Percentiles rank a stretch among this genome's conserved stretches.
Evolutionary conservation across 2,113 vertebrate genomes (phyloP).

Genomic region (Psilopsiagon aurifrons): DNA sequence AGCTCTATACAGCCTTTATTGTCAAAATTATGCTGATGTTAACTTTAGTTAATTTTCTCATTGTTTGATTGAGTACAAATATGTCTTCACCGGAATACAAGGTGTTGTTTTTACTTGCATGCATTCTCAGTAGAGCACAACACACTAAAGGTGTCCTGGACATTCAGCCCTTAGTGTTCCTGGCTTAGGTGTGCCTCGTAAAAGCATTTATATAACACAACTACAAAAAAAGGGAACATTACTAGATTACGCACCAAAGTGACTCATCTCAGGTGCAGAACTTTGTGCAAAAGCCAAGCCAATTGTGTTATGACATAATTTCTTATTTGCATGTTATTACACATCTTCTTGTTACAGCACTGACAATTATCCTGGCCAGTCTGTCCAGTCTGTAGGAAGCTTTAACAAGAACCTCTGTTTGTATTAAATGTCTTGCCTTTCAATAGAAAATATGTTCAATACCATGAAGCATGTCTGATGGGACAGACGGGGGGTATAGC

Average conservation of each 20-base stretch:
- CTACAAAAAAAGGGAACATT: not conserved
- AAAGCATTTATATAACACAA: not conserved
- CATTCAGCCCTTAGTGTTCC: not conserved
- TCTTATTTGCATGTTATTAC: conserved; percentile 29
- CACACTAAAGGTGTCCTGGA: not conserved
- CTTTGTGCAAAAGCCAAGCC: not conserved
- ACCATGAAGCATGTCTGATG: not conserved
- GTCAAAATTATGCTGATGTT: not conserved
- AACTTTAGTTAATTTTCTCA: not conserved
- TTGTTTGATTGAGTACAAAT: conserved; percentile 2
- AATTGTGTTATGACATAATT: conserved; percentile 31
- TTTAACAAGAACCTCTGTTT: not conserved
- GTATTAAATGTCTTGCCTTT: not conserved
- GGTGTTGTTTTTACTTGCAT: not conserved
- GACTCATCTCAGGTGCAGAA: conserved; percentile 54
- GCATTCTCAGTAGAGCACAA: not conserved
- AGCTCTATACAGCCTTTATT: not conserved
- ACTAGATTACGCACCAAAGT: conserved; percentile 26
- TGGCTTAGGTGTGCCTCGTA: not conserved
- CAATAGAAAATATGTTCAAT: not conserved
- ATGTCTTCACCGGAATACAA: not conserved
- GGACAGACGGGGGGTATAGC: not conserved
- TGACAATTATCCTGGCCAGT: not conserved
- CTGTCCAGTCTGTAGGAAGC: not conserved
- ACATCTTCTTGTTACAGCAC: not conserved